Evolutionary conservation across 1,140 invertebrate genomes (phyloP).

Genomic region (Drosophila yakuba): DNA sequence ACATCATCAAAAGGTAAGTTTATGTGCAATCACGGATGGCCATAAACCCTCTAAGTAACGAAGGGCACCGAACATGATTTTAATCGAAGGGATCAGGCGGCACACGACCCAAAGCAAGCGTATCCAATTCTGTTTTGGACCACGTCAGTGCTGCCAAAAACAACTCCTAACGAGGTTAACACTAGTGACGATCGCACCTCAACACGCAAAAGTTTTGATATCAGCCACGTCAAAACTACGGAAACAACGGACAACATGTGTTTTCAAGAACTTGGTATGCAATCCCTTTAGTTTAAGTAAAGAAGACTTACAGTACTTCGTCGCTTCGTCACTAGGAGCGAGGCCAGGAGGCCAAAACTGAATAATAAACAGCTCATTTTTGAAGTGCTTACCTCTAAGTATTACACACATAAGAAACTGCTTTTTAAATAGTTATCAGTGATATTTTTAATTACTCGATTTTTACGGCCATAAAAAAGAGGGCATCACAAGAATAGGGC

Average conservation of each 20-base stretch:
- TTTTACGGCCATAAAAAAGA: not conserved
- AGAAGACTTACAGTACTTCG: too few species aligned
- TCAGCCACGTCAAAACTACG: too few species aligned
- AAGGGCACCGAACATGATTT: slow-evolving; percentile 31
- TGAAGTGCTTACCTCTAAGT: too few species aligned
- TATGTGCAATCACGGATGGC: slow-evolving; percentile 38
- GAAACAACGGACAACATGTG: too few species aligned
- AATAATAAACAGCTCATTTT: too few species aligned
- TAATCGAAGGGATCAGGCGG: slow-evolving; percentile 45
- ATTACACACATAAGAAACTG: too few species aligned
- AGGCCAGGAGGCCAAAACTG: too few species aligned
- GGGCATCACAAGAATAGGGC: not conserved
- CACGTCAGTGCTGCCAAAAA: slow-evolving; percentile 6
- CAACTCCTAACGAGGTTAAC: not conserved
- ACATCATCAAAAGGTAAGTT: slow-evolving; percentile 56
- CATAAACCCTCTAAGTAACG: slow-evolving; percentile 57
- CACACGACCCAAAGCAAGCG: slow-evolving; percentile 24
- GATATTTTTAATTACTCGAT: not conserved
- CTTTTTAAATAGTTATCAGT: not conserved
- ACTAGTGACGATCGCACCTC: too few species aligned
- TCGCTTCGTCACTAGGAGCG: too few species aligned
- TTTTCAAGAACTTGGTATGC: too few species aligned
- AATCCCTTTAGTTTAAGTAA: too few species aligned
- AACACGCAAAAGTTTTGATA: too few species aligned
- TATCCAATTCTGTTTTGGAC: slow-evolving; percentile 1